Evolutionary conservation across 1,140 invertebrate species (phyloP), one percentile per base, ranked within the genome.

Genomic region (Drosophila lacteicornis): DNA sequence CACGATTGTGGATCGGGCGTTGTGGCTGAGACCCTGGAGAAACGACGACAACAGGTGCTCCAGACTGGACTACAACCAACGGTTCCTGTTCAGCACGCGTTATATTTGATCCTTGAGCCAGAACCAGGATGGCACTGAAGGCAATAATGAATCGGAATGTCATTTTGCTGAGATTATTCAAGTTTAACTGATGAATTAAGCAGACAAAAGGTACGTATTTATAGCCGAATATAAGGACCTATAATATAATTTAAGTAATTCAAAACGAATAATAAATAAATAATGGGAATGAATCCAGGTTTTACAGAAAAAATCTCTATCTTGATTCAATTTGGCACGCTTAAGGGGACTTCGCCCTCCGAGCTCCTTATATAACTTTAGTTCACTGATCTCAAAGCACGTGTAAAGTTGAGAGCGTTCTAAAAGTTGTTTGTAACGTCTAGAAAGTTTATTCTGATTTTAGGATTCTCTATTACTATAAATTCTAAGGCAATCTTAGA

Each of bases 121-220:
- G 25, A 25, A 71, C 27, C 0, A 71, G 17, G 7, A 71, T 12
- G 43, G 22, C 66, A 27, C 68, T 58, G 42, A 71, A 33, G 30
- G 40, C 11, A 19, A 57, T 4, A 22, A 70, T n/a, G n/a, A 38
- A 15, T 1, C 25, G 68, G 36, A 56, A 12, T 33, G 36, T n/a
- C 68, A 71, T 71, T 25, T 58, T 69, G 62, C 27, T 62, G 12
- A 1, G 62, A 43, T 25, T 66, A 12, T 27, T 33, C 33, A 45
- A 13, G 9, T 19, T 36, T 13, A 59, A 82, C 67, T 82, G 74
- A 68, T 77, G 30, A 13, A 22, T 22, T 36, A 2, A 25, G n/a
- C 12, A 4, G 22, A 6, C 9, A 53, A 66, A 19, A 0, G 5
- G 0, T 15, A 9, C 3, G 36, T 55, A 63, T 82, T 67, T 82